Conservation (phyloP, 2,113 vertebrate genomes). For the Phodopus roborovskii region DNA sequence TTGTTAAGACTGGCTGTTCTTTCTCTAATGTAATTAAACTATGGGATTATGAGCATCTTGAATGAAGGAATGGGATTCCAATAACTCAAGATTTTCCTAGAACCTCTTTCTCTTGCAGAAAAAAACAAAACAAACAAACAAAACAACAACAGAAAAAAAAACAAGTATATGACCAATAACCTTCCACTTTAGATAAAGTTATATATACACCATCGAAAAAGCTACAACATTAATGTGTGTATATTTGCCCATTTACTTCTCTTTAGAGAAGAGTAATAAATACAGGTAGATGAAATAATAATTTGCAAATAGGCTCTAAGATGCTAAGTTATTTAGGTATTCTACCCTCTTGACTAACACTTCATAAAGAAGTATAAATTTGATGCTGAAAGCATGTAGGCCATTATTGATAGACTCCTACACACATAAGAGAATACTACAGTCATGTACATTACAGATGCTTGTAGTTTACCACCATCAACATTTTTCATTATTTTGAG, state of each 20-base stretch:
- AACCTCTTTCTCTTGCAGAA: neutral
- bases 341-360: neutral
- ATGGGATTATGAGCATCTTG: neutral
- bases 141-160: neutral
- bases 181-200: conserved; percentile 25
- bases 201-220: neutral
- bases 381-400: neutral
- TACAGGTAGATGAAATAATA: neutral
- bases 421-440: neutral
- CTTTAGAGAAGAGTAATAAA: neutral
- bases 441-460: neutral
- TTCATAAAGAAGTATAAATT: neutral
- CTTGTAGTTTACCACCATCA: neutral
- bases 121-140: no score
- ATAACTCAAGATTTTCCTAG: neutral
- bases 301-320: neutral
- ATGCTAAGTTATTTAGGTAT: neutral
- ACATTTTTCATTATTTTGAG: neutral
- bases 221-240: neutral
- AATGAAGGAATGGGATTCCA: neutral
- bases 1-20: neutral
- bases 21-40: neutral
- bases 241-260: neutral
- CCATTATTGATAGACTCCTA: neutral
- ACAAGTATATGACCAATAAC: neutral